Evolutionary conservation across 2,888 invertebrate genomes (phyloP).

Genomic region (Harpalus rubripes): DNA sequence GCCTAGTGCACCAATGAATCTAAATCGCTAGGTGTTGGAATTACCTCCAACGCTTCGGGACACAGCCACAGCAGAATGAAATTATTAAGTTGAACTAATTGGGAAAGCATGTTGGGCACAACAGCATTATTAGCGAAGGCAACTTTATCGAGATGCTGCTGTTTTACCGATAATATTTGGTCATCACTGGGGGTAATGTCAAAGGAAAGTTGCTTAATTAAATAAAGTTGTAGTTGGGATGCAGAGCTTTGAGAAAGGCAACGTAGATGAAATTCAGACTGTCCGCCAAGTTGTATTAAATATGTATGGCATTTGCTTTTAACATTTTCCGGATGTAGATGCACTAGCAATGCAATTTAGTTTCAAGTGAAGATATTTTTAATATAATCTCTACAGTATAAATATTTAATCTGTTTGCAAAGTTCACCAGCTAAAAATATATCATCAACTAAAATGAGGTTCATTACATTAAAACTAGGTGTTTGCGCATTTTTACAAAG

Average conservation of each 20-base stretch:
- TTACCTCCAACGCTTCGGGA: constrained; percentile 18
- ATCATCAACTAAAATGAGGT: neutral
- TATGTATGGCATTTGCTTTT: constrained; percentile 16
- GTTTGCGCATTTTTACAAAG: too few species aligned
- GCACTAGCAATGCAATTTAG: constrained; percentile 9
- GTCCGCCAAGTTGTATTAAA: constrained; percentile 24
- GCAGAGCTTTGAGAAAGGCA: neutral
- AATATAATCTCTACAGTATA: neutral
- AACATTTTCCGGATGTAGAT: constrained; percentile 18
- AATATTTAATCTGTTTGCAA: neutral
- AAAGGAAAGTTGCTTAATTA: constrained; percentile 44
- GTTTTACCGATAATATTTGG: constrained; percentile 36
- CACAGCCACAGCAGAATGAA: constrained; percentile 12
- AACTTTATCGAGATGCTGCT: constrained; percentile 26
- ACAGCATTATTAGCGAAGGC: constrained; percentile 11
- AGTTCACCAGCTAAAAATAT: neutral
- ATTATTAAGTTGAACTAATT: constrained; percentile 43
- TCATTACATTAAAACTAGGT: neutral
- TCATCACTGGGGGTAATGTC: constrained; percentile 16
- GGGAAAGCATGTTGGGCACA: constrained; percentile 28
- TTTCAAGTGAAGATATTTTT: constrained; percentile 7
- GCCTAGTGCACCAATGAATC: constrained; percentile 31
- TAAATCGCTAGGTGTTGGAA: constrained; percentile 33
- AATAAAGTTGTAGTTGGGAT: constrained; percentile 21
- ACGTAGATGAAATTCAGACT: constrained; percentile 12